phyloP scores from a whole-genome alignment of 2,113 vertebrate species.

The Onychorhynchus coronatus region DNA sequence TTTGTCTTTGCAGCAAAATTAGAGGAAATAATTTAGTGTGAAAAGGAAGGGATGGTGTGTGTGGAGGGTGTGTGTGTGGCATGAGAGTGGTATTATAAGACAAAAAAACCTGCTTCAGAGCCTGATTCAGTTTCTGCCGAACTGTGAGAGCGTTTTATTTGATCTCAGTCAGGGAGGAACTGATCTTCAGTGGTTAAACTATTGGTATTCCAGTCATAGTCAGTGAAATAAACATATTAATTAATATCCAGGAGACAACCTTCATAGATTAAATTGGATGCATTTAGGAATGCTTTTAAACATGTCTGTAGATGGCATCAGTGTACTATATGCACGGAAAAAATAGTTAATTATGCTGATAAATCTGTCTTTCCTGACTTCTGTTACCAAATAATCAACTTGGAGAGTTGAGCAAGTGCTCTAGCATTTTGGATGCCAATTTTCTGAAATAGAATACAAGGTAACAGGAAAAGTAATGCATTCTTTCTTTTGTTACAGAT shows the following conservation, averaged over 20 bases:
- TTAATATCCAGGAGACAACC: neutral
- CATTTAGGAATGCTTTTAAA: neutral
- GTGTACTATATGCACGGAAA: constrained; percentile 48
- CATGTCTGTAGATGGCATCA: constrained; percentile 73
- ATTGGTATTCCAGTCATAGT: neutral
- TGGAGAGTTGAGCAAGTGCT: neutral
- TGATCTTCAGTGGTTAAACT: neutral
- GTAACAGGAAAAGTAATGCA: neutral
- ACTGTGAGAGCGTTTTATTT: neutral
- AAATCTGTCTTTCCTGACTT: constrained; percentile 4
- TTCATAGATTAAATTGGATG: neutral
- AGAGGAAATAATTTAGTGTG: neutral
- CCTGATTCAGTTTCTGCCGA: neutral
- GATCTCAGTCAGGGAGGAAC: neutral
- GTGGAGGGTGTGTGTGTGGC: neutral
- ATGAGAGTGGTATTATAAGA: neutral
- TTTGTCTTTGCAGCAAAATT: neutral
- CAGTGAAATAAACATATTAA: constrained; percentile 21
- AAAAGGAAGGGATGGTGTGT: neutral
- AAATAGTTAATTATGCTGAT: neutral
- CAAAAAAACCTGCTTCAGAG: neutral
- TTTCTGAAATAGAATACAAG: constrained; percentile 28
- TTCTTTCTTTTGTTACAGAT: neutral
- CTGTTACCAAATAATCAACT: neutral
- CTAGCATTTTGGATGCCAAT: neutral